Evolutionary conservation across 2,113 vertebrate species (phyloP).

Genomic region (Ibidorhyncha struthersii): DNA sequence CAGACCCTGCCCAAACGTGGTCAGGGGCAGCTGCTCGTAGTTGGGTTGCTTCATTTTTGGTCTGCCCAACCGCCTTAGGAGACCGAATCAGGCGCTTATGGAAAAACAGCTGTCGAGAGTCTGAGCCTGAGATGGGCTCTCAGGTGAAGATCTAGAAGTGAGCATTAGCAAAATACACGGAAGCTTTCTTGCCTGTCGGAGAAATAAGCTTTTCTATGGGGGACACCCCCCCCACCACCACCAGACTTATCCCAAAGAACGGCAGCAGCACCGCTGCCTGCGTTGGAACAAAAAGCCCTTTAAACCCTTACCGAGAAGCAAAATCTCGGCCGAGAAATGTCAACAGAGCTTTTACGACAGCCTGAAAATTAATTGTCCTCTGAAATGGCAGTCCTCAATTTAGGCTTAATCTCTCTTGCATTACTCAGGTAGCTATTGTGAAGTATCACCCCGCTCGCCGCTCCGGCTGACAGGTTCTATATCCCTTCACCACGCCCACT

Average conservation of each 20-base stretch:
- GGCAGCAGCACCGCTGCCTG: not conserved
- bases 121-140: not conserved
- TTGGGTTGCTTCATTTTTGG: not conserved
- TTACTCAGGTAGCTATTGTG: slow-evolving; percentile 60
- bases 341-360: slow-evolving; percentile 12
- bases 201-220: not conserved
- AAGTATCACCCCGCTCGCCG: slow-evolving; percentile 27
- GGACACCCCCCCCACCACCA: no score
- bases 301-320: not conserved
- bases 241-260: not conserved
- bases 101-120: not conserved
- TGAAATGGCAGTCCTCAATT: slow-evolving; percentile 51
- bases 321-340: slow-evolving; percentile 45
- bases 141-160: not conserved
- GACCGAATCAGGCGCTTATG: accelerated
- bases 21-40: not conserved
- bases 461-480: slow-evolving; percentile 36
- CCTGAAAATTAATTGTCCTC: slow-evolving; percentile 44
- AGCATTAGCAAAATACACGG: not conserved
- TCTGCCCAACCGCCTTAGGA: not conserved
- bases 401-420: slow-evolving; percentile 39
- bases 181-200: not conserved
- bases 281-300: not conserved
- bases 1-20: not conserved
- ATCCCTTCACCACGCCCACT: slow-evolving; percentile 33